phyloP scores from a whole-genome alignment of 2,888 invertebrate species.

The Eupeodes luniger region DNA sequence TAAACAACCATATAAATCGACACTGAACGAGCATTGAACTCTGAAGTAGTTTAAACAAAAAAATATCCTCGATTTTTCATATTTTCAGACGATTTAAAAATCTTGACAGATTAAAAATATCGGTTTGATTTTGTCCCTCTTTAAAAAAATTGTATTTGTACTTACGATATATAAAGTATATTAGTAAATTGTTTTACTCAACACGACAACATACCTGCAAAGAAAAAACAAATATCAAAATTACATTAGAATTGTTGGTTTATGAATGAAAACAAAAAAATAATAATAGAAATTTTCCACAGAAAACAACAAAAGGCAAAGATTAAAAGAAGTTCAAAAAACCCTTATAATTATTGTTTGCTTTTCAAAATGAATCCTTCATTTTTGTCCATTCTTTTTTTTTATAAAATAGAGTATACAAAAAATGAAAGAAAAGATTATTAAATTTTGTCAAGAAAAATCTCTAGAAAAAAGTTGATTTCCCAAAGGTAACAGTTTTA shows the following conservation, averaged over 20 bases:
- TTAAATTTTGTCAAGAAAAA: constrained; percentile 58
- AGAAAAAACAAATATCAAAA: constrained; percentile 1
- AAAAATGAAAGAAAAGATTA: constrained; percentile 40
- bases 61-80: no score
- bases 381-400: not conserved
- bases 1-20: no score
- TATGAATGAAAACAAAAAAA: not conserved
- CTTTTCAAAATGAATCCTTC: constrained; percentile 19
- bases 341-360: constrained; percentile 20
- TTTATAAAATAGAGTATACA: constrained; percentile 1
- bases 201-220: constrained; percentile 15
- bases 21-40: no score
- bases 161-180: no score
- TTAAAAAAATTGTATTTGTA: no score
- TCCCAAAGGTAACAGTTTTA: constrained; percentile 70
- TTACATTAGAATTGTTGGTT: not conserved
- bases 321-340: not conserved
- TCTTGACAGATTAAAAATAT: no score
- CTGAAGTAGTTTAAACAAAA: no score
- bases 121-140: no score
- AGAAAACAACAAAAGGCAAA: constrained; percentile 38
- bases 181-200: no score
- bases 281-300: not conserved
- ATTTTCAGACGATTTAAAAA: no score
- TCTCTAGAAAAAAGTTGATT: constrained; percentile 58